Conservation (phyloP, 2,113 vertebrate species). For the Gnathonemus longibarbis region DNA sequence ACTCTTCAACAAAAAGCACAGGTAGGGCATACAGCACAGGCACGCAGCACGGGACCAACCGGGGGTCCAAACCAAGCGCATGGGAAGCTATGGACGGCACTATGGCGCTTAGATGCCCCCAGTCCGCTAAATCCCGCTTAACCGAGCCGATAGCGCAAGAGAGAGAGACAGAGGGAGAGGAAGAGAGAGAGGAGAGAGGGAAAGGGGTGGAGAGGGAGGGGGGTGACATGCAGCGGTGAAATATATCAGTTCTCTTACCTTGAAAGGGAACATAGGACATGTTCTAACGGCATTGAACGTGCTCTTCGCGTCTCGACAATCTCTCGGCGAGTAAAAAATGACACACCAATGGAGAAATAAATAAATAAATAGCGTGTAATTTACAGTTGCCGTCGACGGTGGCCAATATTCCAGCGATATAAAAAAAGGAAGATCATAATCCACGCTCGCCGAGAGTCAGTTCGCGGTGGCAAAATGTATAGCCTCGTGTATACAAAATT, state of each 20-base stretch:
- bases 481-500: constrained; percentile 42
- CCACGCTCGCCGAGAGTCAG: constrained; percentile 47
- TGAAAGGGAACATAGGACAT: constrained; percentile 76
- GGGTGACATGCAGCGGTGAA: constrained; percentile 38
- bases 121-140: constrained; percentile 25
- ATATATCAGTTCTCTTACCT: constrained; percentile 55
- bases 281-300: constrained; percentile 66
- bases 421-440: constrained; percentile 45
- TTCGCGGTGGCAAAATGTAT: constrained; percentile 34
- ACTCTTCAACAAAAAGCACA: constrained; percentile 9
- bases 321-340: constrained; percentile 51
- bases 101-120: constrained; percentile 38
- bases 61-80: not conserved
- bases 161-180: constrained; percentile 20
- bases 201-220: constrained; percentile 33
- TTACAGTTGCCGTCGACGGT: constrained; percentile 6
- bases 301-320: constrained; percentile 54
- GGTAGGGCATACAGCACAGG: constrained; percentile 38
- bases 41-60: constrained; percentile 23
- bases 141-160: constrained; percentile 30
- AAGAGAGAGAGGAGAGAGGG: constrained; percentile 26
- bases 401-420: constrained; percentile 10
- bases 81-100: constrained; percentile 1
- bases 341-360: constrained; percentile 37
- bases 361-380: constrained; percentile 28